A percentile compares a stretch with the other conserved stretches of the same genome.
phyloP scores from a whole-genome alignment of 1,140 invertebrate species.

The Homalodisca vitripennis region DNA sequence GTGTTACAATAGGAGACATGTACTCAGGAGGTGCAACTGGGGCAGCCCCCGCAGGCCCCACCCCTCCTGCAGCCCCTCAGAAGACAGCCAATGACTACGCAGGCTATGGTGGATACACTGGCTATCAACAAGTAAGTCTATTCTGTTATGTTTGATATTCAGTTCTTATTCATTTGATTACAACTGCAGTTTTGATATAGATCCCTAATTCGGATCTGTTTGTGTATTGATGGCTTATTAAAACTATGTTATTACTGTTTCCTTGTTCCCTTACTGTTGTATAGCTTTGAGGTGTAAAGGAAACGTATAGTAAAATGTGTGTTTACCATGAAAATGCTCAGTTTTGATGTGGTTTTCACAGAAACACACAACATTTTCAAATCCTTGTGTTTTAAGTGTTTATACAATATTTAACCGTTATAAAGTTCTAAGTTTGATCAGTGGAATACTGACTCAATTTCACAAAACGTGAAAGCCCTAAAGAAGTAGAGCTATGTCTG shows the following conservation, averaged over 20 bases:
- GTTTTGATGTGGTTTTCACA: background rate
- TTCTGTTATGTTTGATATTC: background rate
- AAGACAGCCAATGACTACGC: constrained; percentile 50
- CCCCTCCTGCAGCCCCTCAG: constrained; percentile 50
- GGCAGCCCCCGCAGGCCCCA: constrained; percentile 54
- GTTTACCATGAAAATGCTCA: constrained; percentile 9
- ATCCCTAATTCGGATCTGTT: too few relatives aligned
- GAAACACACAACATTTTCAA: background rate
- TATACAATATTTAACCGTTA: too few relatives aligned
- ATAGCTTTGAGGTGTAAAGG: constrained; percentile 10
- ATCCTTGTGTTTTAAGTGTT: too few relatives aligned
- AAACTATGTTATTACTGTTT: constrained; percentile 20
- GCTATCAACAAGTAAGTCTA: constrained; percentile 50
- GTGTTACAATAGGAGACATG: constrained; percentile 58
- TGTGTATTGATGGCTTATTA: background rate
- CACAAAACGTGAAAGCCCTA: too few relatives aligned
- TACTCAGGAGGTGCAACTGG: constrained; percentile 55
- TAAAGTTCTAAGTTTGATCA: too few relatives aligned
- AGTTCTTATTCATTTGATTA: background rate
- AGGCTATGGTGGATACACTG: constrained; percentile 54
- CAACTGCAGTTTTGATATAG: background rate
- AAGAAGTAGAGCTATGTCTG: too few relatives aligned
- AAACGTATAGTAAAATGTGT: constrained; percentile 22
- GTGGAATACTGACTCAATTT: too few relatives aligned
- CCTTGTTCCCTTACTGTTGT: constrained; percentile 5